These are phyloP conservation scores for Pasiphila rectangulata DNA, from an alignment of 2,888 invertebrate genomes.

Conservation along the genomic window DNA sequence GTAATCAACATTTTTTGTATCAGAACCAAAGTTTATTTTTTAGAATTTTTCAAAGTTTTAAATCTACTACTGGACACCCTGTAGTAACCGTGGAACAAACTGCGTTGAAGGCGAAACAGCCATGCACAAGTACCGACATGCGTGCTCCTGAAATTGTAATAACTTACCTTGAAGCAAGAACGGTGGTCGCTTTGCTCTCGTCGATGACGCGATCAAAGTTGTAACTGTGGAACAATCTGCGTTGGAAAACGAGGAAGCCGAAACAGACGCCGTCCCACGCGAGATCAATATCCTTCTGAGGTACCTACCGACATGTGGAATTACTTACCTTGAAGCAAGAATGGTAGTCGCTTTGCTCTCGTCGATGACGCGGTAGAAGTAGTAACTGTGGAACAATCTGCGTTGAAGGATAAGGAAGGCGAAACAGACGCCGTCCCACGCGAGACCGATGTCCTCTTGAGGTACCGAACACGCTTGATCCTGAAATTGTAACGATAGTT, in stretches of 20 bases:
- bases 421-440: constrained; percentile 98
- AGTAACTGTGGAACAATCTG: constrained; percentile 95
- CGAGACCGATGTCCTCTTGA: constrained; percentile 91
- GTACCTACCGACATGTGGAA: too few relatives aligned
- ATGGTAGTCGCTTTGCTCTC: constrained; percentile 97
- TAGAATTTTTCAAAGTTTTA: too few relatives aligned
- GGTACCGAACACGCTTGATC: constrained; percentile 83
- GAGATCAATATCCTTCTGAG: constrained; percentile 91
- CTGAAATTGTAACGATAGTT: constrained; percentile 37
- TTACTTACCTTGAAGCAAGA: constrained; percentile 93
- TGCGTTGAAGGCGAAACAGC: too few relatives aligned
- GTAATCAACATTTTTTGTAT: too few relatives aligned
- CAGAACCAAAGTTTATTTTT: too few relatives aligned
- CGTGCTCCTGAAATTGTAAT: too few relatives aligned
- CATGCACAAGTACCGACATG: too few relatives aligned
- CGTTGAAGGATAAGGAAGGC: constrained; percentile 95
- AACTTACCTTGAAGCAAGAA: constrained; percentile 94
- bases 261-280: constrained; percentile 98
- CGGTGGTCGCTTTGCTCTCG: constrained; percentile 96
- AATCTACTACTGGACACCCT: too few relatives aligned
- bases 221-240: too few relatives aligned
- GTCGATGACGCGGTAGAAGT: constrained; percentile 97
- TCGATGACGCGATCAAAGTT: constrained; percentile 98
- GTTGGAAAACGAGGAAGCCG: constrained; percentile 91
- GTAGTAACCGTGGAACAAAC: too few relatives aligned